Percentiles rank a stretch among this genome's conserved stretches.
Evolutionary conservation across 2,113 vertebrate genomes (phyloP).

Genomic region (Pachycephala philippinensis): DNA sequence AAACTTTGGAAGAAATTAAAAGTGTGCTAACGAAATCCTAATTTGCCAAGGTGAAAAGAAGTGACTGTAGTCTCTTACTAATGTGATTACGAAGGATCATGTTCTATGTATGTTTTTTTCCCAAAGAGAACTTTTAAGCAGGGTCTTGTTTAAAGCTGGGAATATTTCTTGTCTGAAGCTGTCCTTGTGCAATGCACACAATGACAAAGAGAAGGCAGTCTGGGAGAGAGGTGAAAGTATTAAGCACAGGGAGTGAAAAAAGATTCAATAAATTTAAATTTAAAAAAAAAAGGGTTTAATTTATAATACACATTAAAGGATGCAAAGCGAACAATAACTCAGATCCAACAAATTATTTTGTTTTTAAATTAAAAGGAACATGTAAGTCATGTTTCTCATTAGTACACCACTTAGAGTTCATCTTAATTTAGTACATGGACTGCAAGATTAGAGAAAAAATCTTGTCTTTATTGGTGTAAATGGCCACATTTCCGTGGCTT

Average conservation of each 20-base stretch:
- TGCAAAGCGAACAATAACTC: not conserved
- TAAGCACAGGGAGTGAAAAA: not conserved
- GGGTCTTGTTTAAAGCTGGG: slow-evolving; percentile 50
- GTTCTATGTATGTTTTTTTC: slow-evolving; percentile 37
- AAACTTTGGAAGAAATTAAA: slow-evolving; percentile 51
- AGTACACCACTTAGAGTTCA: not conserved
- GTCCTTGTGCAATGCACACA: slow-evolving; percentile 56
- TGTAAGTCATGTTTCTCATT: not conserved
- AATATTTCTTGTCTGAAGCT: slow-evolving; percentile 51
- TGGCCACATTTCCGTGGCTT: not conserved
- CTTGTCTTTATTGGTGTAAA: not conserved
- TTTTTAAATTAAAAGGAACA: not conserved
- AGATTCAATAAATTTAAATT: not conserved
- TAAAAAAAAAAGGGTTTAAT: not conserved
- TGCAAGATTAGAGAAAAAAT: not conserved
- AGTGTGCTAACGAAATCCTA: slow-evolving; percentile 40
- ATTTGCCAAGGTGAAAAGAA: slow-evolving; percentile 62
- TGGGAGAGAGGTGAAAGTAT: not conserved
- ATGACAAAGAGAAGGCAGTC: slow-evolving; percentile 47
- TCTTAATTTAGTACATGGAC: not conserved
- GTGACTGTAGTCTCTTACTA: slow-evolving; percentile 45
- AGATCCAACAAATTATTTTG: not conserved
- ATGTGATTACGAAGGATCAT: slow-evolving; percentile 48
- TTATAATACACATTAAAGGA: not conserved
- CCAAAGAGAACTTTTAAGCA: slow-evolving; percentile 63